A percentile compares a stretch with the other conserved stretches of the same genome.
phyloP scores from a whole-genome alignment of 2,113 vertebrate genomes.

The Gobiocypris rarus region DNA sequence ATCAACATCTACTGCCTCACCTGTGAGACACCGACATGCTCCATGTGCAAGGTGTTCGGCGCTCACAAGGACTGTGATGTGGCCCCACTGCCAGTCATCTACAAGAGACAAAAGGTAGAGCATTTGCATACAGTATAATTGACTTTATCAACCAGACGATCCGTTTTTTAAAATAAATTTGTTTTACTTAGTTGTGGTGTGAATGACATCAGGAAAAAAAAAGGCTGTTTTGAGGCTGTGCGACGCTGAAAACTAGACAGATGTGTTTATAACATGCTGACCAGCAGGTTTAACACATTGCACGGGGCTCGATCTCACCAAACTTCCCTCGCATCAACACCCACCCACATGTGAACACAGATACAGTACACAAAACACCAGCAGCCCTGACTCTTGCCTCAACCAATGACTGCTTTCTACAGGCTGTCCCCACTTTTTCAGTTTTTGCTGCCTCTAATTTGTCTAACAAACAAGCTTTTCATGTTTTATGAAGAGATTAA shows the following conservation, averaged over 20 bases:
- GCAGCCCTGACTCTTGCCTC: neutral
- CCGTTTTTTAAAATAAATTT: neutral
- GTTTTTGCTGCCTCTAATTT: neutral
- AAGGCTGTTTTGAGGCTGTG: neutral
- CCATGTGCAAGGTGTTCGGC: conserved; percentile 92
- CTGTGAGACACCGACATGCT: conserved; percentile 89
- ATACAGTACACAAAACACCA: neutral
- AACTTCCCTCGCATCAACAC: conserved; percentile 24
- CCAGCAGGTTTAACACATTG: conserved; percentile 15
- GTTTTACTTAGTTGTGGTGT: neutral
- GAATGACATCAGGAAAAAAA: neutral
- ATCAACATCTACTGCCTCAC: conserved; percentile 92
- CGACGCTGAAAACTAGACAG: neutral
- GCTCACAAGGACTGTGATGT: conserved; percentile 90
- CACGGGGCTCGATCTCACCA: conserved; percentile 2
- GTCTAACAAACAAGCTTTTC: neutral
- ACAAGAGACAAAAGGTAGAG: conserved; percentile 84
- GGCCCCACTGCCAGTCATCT: conserved; percentile 81
- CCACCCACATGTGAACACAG: conserved; percentile 20
- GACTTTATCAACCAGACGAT: neutral
- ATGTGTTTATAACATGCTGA: conserved; percentile 16
- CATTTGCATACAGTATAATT: neutral
- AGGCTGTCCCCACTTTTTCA: neutral
- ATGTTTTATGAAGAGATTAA: neutral
- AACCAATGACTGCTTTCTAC: neutral